These are phyloP conservation scores for Drosophila athabasca DNA, from an alignment of 1,140 invertebrate species.

Conservation along the genomic window DNA sequence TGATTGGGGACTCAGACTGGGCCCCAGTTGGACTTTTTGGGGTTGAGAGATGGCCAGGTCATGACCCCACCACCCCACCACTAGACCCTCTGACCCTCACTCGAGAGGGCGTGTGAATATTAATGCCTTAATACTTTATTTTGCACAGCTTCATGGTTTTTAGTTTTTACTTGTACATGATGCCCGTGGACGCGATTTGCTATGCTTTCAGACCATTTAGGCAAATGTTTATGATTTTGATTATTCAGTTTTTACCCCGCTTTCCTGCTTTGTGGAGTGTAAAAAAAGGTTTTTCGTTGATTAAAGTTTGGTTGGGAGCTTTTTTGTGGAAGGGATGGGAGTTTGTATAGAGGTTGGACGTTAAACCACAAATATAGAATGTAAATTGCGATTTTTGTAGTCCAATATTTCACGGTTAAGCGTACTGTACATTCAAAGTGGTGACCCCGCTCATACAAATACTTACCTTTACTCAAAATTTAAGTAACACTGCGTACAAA, in stretches of 20 bases:
- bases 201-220: constrained; percentile 34
- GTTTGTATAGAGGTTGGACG: background rate
- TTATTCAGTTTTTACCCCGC: constrained; percentile 11
- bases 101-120: constrained; percentile 54
- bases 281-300: constrained; percentile 24
- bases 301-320: constrained; percentile 16
- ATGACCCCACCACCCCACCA: constrained; percentile 8
- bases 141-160: constrained; percentile 54
- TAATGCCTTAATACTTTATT: constrained; percentile 68
- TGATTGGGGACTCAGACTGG: background rate
- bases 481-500: background rate
- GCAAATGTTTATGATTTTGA: constrained; percentile 45
- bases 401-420: background rate
- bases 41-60: constrained; percentile 22
- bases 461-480: background rate
- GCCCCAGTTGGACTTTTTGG: constrained; percentile 10
- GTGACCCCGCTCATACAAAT: background rate
- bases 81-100: constrained; percentile 1
- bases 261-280: constrained; percentile 35
- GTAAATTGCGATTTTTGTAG: too few relatives aligned
- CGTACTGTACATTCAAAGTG: background rate
- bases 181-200: constrained; percentile 22
- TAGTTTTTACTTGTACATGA: constrained; percentile 41
- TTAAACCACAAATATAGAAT: too few relatives aligned
- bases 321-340: background rate